Evolutionary conservation across 2,888 invertebrate genomes (phyloP), one percentile per base, ranked within the genome.

Genomic region (Hypomecis atomaria): DNA sequence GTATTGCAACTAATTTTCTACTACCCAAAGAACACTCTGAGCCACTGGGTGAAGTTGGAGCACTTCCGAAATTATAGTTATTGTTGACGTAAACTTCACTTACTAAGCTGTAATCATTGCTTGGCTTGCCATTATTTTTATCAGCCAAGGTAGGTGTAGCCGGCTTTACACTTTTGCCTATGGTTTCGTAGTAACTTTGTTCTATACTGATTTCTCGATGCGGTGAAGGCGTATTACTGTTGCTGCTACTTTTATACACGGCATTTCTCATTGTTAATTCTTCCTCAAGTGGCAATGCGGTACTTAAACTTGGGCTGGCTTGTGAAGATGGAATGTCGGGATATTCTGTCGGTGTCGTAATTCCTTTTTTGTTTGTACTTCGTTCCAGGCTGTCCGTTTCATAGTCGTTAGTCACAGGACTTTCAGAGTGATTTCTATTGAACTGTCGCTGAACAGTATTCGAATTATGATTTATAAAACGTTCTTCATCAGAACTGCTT

Each of bases 21-120:
- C 93, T 94, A 38, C 93, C 93, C 77, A 94, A 85, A 3, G 95
- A 94, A 67, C 93, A 92, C 67, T 94, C 94, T 2, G 95, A 95
- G 11, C 93, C 92, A 71, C 92, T 93, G 0, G 94, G 94, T 6
- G 94, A 93, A 6, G 94, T 94, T 9, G 94, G 94, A 7, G 92
- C 82, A 72, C 94, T 94, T 23, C 93, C 93, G 73, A 94, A 94
- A 75, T 94, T 94, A 75, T 96, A 96, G 37, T 95, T 95, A 78
- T 96, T 96, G 78, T 96, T 96, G 0, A 96, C 96, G 76, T 96
- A 96, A 0, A 96, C 96, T 86, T 96, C 96, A 77, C 95, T 96
- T 4, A 96, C 96, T 71, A 96, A 87, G 73, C 95, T 95, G 71
- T 96, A 96, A 55, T 94, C 94, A 4, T 93, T 94, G 13, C 47